Evolutionary conservation across 2,888 invertebrate genomes (phyloP).

Genomic region (Acleris literana): DNA sequence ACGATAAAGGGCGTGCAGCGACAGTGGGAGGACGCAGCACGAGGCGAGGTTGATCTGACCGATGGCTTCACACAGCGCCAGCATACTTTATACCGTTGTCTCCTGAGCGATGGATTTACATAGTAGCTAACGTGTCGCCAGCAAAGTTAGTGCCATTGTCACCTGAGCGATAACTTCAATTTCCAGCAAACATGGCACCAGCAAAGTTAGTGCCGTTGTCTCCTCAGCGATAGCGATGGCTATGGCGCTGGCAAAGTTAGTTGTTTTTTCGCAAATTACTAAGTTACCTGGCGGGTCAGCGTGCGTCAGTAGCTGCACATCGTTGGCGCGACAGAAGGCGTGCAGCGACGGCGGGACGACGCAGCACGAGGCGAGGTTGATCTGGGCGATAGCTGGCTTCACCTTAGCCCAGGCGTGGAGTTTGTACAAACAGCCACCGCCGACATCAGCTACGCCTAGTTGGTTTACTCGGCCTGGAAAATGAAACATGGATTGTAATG

Average conservation of each 20-base stretch:
- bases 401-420: constrained; percentile 90
- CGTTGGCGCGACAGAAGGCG: constrained; percentile 94
- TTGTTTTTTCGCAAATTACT: no score
- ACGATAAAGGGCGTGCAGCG: constrained; percentile 94
- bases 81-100: no score
- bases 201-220: no score
- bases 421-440: constrained; percentile 89
- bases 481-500: background rate
- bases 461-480: constrained; percentile 83
- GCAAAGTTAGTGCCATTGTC: no score
- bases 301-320: constrained; percentile 97
- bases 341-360: constrained; percentile 96
- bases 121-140: no score
- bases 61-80: no score
- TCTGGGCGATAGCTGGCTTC: constrained; percentile 95
- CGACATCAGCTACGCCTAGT: constrained; percentile 95
- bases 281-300: constrained; percentile 87
- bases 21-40: constrained; percentile 97
- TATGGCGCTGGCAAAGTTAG: no score
- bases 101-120: no score
- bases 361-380: constrained; percentile 96
- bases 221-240: no score
- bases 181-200: no score
- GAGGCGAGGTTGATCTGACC: constrained; percentile 69
- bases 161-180: no score